Evolutionary conservation across 2,113 vertebrate species (phyloP).

Genomic region (Grammomys dolichurus): DNA sequence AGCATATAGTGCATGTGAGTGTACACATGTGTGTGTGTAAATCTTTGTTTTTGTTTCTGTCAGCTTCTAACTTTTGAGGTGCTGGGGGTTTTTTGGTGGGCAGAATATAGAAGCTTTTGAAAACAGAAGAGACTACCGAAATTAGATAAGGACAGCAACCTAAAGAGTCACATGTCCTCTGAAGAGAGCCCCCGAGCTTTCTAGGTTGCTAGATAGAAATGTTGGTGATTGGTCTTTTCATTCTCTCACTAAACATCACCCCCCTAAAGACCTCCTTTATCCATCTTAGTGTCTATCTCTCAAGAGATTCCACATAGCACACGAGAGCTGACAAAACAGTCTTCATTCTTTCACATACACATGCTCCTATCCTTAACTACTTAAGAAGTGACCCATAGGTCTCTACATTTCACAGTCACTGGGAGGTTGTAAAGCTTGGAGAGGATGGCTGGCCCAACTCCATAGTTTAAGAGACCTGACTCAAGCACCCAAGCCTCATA

Average conservation of each 20-base stretch:
- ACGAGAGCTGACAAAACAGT: background rate
- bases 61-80: background rate
- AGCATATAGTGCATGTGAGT: background rate
- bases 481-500: background rate
- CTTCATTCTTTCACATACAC: background rate
- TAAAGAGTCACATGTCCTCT: background rate
- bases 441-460: background rate
- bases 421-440: background rate
- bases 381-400: background rate
- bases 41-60: background rate
- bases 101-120: background rate
- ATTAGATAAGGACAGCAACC: too few relatives aligned
- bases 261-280: background rate
- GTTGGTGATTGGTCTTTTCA: background rate
- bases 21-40: background rate
- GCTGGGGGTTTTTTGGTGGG: background rate
- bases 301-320: background rate
- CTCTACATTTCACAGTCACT: background rate
- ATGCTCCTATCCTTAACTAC: background rate
- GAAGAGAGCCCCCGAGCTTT: background rate
- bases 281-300: background rate
- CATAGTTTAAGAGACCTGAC: background rate
- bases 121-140: background rate
- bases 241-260: background rate
- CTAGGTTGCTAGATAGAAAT: background rate